phyloP scores from a whole-genome alignment of 1,140 invertebrate genomes.

The Pogonus chalceus region DNA sequence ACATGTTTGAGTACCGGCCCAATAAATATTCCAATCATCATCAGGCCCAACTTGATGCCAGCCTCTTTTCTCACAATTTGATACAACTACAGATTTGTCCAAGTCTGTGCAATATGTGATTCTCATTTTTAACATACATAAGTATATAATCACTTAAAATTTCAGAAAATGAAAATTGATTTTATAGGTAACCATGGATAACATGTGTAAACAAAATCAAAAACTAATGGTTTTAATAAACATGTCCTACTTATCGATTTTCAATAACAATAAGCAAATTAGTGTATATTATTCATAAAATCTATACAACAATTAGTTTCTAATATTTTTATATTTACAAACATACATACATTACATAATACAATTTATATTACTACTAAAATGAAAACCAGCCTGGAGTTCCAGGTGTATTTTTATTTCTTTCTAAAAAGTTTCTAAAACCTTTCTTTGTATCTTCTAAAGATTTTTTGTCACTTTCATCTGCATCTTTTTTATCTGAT shows the following conservation, averaged over 20 bases:
- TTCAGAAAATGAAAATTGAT: not conserved
- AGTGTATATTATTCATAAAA: too few species aligned
- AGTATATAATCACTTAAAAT: not conserved
- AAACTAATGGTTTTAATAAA: not conserved
- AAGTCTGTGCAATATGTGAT: conserved; percentile 83
- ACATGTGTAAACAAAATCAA: not conserved
- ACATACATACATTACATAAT: conserved; percentile 4
- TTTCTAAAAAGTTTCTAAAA: conserved; percentile 37
- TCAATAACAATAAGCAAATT: too few species aligned
- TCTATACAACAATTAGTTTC: too few species aligned
- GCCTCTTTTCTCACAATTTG: conserved; percentile 87
- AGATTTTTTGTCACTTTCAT: conserved; percentile 40
- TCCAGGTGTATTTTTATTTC: conserved; percentile 40
- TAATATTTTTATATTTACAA: too few species aligned
- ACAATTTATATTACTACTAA: conserved; percentile 30
- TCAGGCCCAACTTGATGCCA: conserved; percentile 85
- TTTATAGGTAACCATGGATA: not conserved
- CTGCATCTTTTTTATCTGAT: conserved; percentile 14
- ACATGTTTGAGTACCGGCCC: conserved; percentile 84
- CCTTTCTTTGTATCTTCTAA: conserved; percentile 38
- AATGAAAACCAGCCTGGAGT: conserved; percentile 52
- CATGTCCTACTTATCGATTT: too few species aligned
- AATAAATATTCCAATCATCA: conserved; percentile 96
- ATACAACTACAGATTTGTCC: conserved; percentile 89
- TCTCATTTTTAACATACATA: conserved; percentile 45